Base-by-base conservation (phyloP, 2,888 invertebrate genomes). In the Germaria angustata region DNA sequence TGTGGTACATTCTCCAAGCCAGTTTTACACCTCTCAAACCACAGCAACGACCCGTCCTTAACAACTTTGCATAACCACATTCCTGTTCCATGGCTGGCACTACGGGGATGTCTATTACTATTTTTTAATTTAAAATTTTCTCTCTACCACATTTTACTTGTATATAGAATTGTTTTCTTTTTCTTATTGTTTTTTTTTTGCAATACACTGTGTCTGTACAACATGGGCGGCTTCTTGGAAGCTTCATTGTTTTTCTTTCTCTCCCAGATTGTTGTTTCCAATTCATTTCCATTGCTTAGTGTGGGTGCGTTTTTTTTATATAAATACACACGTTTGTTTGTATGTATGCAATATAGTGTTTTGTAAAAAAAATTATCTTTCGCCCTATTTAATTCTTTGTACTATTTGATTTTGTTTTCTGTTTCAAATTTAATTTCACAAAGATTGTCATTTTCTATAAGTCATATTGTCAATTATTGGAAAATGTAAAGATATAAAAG, bases 401-500 rank as follows among this genome's bases (percentile, higher is more conserved):
- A 34, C 20, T 59, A 2, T 61, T 51, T 51, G 44, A 66, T 69
- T 65, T 46, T 36, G 5, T 24, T 55, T 53, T 71, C 55, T 55
- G 15, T 65, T 73, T 49, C 44, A 51, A 17, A 65, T 39, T 51
- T 28, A 78, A 75, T 69, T 65, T 69, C 51, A 69, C 57, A 69
- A 69, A 71, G 75, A 44, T 46, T 78, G 73, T 65, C 78, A 75
- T 63, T 78, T 78, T 77, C 39, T 49, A 41, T 65, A 71, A 76
- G 39, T 55, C 44, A 49, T 32, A 28, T 59, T 68, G 59, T 71
- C 51, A 59, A 53, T 61, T 51, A n/a, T 22, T 53, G 11, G 3
- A 24, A 41, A 73, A 51, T 68, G 1, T 1, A 32, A 65, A 36
- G 8, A 6, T 28, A 39, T 22, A 34, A 24, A 36, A 28, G 44